These are phyloP conservation scores for Paratilapia polleni DNA, from an alignment of 2,113 vertebrate species.

Conservation along the genomic window DNA sequence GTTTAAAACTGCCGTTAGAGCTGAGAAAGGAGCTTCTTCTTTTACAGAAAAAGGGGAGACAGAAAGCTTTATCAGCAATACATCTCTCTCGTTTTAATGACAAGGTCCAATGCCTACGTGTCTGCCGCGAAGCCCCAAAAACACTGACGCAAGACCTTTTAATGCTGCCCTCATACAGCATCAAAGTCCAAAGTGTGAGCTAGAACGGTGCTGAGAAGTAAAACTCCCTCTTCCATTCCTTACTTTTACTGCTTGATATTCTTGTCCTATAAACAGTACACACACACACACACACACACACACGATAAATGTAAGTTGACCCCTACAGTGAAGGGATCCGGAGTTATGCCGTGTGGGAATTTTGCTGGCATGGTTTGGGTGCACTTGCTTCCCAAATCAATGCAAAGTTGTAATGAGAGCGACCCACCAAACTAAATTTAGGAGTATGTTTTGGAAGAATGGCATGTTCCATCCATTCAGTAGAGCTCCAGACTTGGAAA, in stretches of 20 bases:
- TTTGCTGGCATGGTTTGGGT: neutral
- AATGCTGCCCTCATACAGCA: neutral
- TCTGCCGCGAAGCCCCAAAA: constrained; percentile 2
- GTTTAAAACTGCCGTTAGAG: constrained; percentile 3
- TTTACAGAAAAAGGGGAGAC: neutral
- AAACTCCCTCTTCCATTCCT: constrained; percentile 12
- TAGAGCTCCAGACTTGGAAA: neutral
- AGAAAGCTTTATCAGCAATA: constrained; percentile 28
- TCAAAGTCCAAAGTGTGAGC: constrained; percentile 53
- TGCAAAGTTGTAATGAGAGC: neutral
- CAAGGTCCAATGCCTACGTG: constrained; percentile 51
- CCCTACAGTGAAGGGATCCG: neutral
- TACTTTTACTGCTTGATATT: constrained; percentile 27
- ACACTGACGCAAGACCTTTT: constrained; percentile 17
- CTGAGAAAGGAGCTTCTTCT: constrained; percentile 5
- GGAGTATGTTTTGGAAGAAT: neutral
- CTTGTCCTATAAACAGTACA: constrained; percentile 9
- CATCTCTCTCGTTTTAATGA: constrained; percentile 40
- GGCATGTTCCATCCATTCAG: neutral
- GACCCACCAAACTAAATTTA: neutral
- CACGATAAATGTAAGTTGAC: neutral
- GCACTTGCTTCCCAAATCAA: neutral
- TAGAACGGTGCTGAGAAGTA: constrained; percentile 1
- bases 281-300: neutral
- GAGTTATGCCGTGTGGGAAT: neutral